Conservation (phyloP, 2,888 invertebrate genomes). For the Himalopsyche japonica region DNA sequence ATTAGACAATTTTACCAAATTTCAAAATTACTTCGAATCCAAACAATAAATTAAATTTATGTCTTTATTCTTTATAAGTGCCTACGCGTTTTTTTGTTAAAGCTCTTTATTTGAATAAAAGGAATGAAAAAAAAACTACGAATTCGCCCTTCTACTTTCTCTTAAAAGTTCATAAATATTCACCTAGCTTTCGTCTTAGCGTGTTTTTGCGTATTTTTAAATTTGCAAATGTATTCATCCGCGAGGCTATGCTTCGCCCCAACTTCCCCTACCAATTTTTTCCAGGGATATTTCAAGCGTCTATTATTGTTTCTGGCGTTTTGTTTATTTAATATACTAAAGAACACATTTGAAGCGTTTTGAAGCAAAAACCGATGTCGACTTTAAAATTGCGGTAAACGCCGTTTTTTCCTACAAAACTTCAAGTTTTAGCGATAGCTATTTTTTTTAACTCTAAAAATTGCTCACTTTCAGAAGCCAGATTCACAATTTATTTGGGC, state of each 20-base stretch:
- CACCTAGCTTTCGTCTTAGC: constrained; percentile 38
- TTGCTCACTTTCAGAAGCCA: too few species aligned
- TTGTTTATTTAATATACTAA: too few species aligned
- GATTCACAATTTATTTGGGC: too few species aligned
- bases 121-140: not conserved
- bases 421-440: too few species aligned
- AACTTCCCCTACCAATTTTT: not conserved
- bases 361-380: too few species aligned
- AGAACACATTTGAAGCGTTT: too few species aligned
- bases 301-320: too few species aligned
- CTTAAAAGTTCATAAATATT: constrained; percentile 40
- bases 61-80: not conserved
- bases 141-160: constrained; percentile 18
- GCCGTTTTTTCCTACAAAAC: too few species aligned
- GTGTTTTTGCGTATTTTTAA: constrained; percentile 39
- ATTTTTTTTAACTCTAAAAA: too few species aligned
- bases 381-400: too few species aligned
- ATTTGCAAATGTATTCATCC: constrained; percentile 41
- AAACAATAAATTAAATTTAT: not conserved
- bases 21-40: not conserved
- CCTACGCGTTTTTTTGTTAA: not conserved
- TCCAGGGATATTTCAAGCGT: not conserved
- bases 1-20: not conserved
- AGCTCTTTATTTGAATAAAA: not conserved
- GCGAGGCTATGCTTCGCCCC: constrained; percentile 9